Conservation (phyloP, 2,888 invertebrate species). For the Chloroclysta siterata region DNA sequence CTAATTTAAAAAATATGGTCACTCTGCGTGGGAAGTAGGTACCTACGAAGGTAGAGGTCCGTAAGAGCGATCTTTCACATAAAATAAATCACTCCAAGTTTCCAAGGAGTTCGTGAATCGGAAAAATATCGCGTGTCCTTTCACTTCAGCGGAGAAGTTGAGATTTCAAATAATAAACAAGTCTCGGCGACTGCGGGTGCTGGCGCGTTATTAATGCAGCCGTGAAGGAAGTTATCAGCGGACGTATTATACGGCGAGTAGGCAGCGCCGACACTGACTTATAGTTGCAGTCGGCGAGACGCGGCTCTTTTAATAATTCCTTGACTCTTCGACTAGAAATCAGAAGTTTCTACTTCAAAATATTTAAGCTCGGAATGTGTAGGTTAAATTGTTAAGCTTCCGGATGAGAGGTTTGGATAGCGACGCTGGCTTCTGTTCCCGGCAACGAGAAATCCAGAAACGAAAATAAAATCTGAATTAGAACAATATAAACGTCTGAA, state of each 20-base stretch:
- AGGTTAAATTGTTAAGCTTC: no score
- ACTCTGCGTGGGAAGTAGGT: not conserved
- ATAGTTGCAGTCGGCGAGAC: slow-evolving; percentile 20
- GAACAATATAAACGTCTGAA: no score
- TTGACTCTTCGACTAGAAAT: slow-evolving; percentile 1
- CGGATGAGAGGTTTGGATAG: no score
- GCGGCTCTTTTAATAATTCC: slow-evolving; percentile 25
- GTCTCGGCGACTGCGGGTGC: slow-evolving; percentile 5
- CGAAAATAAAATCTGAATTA: no score
- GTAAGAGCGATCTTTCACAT: slow-evolving; percentile 1
- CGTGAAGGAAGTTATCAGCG: slow-evolving; percentile 10
- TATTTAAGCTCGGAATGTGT: not conserved
- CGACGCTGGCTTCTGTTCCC: not conserved
- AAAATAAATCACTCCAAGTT: slow-evolving; percentile 24
- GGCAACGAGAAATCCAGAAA: not conserved
- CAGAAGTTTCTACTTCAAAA: not conserved
- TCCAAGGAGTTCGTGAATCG: slow-evolving; percentile 22
- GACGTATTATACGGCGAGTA: slow-evolving; percentile 5
- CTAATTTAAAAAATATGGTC: no score
- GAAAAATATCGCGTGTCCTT: slow-evolving; percentile 27
- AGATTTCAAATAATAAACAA: slow-evolving; percentile 28
- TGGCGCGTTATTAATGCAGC: slow-evolving; percentile 29
- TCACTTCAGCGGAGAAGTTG: slow-evolving; percentile 20
- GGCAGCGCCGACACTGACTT: slow-evolving; percentile 17
- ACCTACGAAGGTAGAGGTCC: not conserved